Evolutionary conservation across 2,888 invertebrate genomes (phyloP).

Genomic region (Tyria jacobaeae): DNA sequence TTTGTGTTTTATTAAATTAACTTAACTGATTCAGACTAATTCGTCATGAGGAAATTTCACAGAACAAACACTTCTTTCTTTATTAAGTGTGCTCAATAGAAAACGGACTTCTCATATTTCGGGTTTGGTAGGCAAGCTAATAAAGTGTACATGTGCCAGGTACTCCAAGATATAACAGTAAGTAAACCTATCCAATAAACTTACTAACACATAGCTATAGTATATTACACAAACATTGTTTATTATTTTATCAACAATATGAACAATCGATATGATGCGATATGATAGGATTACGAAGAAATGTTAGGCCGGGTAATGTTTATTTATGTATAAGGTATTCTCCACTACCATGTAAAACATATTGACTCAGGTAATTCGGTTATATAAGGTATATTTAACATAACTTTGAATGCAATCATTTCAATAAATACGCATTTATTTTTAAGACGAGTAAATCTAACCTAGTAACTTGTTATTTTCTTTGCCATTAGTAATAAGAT

Average conservation of each 20-base stretch:
- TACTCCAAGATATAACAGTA: too few relatives aligned
- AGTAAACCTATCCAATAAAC: not conserved
- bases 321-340: slow-evolving; percentile 22
- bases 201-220: slow-evolving; percentile 19
- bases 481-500: slow-evolving; percentile 33
- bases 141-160: too few relatives aligned
- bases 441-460: slow-evolving; percentile 2
- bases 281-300: slow-evolving; percentile 53
- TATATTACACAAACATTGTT: slow-evolving; percentile 48
- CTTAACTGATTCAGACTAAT: too few relatives aligned
- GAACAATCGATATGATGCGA: slow-evolving; percentile 47
- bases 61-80: too few relatives aligned
- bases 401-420: not conserved
- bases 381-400: not conserved
- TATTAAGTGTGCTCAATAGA: too few relatives aligned
- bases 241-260: slow-evolving; percentile 50
- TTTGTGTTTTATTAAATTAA: too few relatives aligned
- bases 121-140: too few relatives aligned
- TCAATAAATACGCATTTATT: slow-evolving; percentile 11
- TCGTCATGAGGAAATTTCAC: too few relatives aligned
- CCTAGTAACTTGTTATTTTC: slow-evolving; percentile 24
- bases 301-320: slow-evolving; percentile 39
- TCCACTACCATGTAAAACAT: not conserved
- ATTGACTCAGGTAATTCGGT: not conserved
- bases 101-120: too few relatives aligned